phyloP scores from a whole-genome alignment of 2,113 vertebrate species.

The Actenoides lindsayi region DNA sequence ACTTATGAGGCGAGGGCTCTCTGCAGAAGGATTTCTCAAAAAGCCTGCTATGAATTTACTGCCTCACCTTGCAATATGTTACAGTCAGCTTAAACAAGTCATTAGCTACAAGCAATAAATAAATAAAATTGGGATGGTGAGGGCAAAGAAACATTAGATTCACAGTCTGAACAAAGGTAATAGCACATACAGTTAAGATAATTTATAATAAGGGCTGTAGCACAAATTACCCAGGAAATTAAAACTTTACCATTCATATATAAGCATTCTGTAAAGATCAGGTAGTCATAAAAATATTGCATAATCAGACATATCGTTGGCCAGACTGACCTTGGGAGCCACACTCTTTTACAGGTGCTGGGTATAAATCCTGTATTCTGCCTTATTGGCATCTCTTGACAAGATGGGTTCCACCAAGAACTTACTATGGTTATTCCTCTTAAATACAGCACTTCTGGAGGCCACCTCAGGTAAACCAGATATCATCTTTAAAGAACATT shows the following conservation, averaged over 20 bases:
- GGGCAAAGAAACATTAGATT: not conserved
- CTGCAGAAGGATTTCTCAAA: not conserved
- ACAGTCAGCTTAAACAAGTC: not conserved
- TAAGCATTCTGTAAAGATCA: not conserved
- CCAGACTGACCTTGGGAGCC: not conserved
- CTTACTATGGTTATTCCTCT: slow-evolving; percentile 4
- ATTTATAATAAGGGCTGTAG: not conserved
- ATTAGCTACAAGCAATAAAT: not conserved
- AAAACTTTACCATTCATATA: not conserved
- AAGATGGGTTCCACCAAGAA: not conserved
- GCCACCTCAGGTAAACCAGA: not conserved
- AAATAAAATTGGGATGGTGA: not conserved
- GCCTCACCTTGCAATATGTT: rapidly evolving
- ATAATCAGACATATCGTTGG: not conserved
- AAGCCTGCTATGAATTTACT: not conserved
- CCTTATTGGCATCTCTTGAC: not conserved
- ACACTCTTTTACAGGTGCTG: not conserved
- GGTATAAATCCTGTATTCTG: not conserved
- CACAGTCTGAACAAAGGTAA: not conserved
- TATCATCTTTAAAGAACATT: not conserved
- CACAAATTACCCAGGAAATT: not conserved
- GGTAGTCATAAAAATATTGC: not conserved
- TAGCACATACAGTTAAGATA: not conserved
- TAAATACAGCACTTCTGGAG: not conserved
- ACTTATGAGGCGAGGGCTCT: not conserved